phyloP scores from a whole-genome alignment of 2,797 vertebrate species.

The Phoxinus dragarum region DNA sequence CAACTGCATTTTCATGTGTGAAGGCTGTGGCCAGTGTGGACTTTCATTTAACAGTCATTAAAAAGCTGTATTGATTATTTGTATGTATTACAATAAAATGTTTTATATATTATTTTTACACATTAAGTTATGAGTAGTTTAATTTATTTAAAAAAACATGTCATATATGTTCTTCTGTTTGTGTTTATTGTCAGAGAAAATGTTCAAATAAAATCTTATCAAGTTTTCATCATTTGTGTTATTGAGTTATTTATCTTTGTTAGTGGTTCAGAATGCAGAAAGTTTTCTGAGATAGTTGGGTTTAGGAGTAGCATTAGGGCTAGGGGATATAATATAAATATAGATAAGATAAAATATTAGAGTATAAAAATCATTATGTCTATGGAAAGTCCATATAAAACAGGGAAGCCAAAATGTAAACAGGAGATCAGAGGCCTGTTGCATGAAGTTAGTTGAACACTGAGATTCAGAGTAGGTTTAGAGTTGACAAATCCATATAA shows the following conservation, averaged over 20 bases:
- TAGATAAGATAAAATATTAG: too few species aligned
- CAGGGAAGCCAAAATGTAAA: too few species aligned
- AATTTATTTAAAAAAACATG: neutral
- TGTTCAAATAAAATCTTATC: neutral
- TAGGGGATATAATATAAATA: too few species aligned
- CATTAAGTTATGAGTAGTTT: neutral
- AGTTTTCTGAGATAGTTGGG: too few species aligned
- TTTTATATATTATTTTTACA: neutral
- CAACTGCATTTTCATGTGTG: neutral
- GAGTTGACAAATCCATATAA: too few species aligned
- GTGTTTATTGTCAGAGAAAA: neutral
- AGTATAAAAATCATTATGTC: too few species aligned
- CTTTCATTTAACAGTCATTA: neutral
- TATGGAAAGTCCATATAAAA: too few species aligned
- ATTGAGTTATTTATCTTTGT: neutral
- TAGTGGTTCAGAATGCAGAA: neutral
- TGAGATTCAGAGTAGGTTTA: too few species aligned
- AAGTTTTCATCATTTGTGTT: neutral
- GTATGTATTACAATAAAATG: neutral
- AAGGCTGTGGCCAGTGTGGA: neutral
- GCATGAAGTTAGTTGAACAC: too few species aligned
- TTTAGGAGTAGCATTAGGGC: too few species aligned
- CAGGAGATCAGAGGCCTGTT: too few species aligned
- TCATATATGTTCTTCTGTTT: neutral
- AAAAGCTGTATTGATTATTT: neutral